Base-by-base conservation (phyloP, 2,888 invertebrate genomes). In the Acronicta aceris region DNA sequence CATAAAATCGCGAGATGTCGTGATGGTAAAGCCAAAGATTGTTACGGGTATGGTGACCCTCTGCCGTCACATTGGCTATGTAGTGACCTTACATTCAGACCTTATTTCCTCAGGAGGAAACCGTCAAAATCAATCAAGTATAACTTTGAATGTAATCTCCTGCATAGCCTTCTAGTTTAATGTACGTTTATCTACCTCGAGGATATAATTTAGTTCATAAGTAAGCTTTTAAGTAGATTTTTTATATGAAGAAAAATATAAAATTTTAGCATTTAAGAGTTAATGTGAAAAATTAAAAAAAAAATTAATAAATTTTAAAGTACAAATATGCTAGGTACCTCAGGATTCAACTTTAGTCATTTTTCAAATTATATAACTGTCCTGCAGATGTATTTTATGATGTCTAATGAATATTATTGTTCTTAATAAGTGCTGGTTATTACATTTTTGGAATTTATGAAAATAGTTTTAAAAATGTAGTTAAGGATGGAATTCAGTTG, bases 1-100 rank as follows among this genome's bases (percentile, higher is more conserved):
- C 81, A 88, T 91, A 87, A 83, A 65, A 89, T 94, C 94, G 94
- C 94, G 94, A 94, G 81, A 86, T 91, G 88, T 94, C 94, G 94
- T 94, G 94, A 94, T 94, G 94, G 94, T 94, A 91, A 94, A 94
- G 94, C 94, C 94, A 94, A 94, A 94, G 94, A 94, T 93, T 93
- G 89, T 91, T 94, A 94, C 94, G 94, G 94, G 94, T 94, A 94
- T 87, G 94, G 94, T 94, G 94, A 93, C 94, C 94, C 94, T 93
- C 92, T 93, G 94, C 94, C 94, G 94, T 94, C 94, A 94, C 94
- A 93, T 79, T 79, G 89, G 85, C 87, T 85, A 68, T 76, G 89
- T 85, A 79, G 86, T 74, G 77, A 77, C 71, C 70, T 74, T 84
- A 87, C 88, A 85, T 89, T 87, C 80, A 59, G 62, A 57, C 55